Base-by-base conservation (phyloP, 2,797 vertebrate species). In the Vireo griseus region DNA sequence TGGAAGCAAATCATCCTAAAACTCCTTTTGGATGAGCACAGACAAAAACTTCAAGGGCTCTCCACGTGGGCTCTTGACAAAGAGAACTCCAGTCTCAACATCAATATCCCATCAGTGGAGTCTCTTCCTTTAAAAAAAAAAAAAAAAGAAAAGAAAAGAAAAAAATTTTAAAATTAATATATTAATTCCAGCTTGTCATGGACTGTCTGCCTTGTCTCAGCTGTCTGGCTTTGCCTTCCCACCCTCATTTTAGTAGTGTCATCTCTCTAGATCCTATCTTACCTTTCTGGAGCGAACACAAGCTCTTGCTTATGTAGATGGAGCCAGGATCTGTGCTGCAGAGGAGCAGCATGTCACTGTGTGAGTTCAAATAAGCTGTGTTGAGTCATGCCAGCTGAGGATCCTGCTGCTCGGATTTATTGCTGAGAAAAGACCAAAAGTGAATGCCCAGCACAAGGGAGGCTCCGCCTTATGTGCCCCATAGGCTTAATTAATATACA, bases 381-480 rank as follows among this genome's bases (percentile, higher is more conserved):
- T 89, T 94, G 92, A 94, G 78, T 86, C 85, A 82, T 35, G 61
- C 73, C 94, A 95, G 95, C 94, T 58, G 66, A 92, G 66, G 66
- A 86, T 88, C 93, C 92, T 3, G 35, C 90, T 86, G 79, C 11
- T 40, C 83, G 51, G 45, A 62, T 93, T 95, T 90, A 88, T 62
- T 92, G 83, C 90, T 86, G 58, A 81, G 86, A 92, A 81, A 96
- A 95, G 73, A 81, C 66, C 86, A 65, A 81, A 91, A 92, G 37
- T 68, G 82, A 95, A 88, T 83, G 58, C 73, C 82, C 75, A 71
- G 92, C 85, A 86, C 82, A 71, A 92, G 50, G 69, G 69, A 90
- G 79, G 50, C 63, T 95, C 84, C 92, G 79, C 78, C 40, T 81
- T 54, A 75, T 55, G 51, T 92, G 94, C 80, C 92, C 71, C 42